These are phyloP conservation scores for Bursaphelenchus okinawaensis DNA, from an alignment of 2,888 invertebrate genomes.

Conservation along the genomic window DNA sequence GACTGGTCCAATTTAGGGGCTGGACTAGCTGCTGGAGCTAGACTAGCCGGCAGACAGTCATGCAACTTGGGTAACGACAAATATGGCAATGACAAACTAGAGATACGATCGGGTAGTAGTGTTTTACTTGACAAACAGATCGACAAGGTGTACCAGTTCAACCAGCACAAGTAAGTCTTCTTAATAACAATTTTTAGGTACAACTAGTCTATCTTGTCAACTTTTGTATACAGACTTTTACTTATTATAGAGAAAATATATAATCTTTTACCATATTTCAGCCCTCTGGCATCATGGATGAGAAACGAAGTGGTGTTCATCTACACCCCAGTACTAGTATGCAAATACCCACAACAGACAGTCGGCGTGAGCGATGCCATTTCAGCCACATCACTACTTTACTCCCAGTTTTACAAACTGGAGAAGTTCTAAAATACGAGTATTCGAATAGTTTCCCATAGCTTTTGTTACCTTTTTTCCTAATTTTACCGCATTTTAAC, in stretches of 20 bases:
- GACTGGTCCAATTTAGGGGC: conserved; percentile 60
- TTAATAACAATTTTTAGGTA: conserved; percentile 1
- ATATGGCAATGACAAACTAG: conserved; percentile 54
- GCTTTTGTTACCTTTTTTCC: too few relatives aligned
- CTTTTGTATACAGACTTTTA: too few relatives aligned
- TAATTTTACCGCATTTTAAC: too few relatives aligned
- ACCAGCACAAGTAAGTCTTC: conserved; percentile 47
- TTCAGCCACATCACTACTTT: conserved; percentile 60
- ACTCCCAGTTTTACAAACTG: conserved; percentile 57
- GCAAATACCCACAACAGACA: conserved; percentile 60
- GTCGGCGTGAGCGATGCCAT: conserved; percentile 62
- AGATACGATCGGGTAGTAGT: conserved; percentile 58
- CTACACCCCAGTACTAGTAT: conserved; percentile 61
- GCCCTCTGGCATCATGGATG: conserved; percentile 59
- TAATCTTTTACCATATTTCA: conserved; percentile 28
- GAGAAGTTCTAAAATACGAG: conserved; percentile 17
- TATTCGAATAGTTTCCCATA: neutral
- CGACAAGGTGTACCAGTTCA: conserved; percentile 51
- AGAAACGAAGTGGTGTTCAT: conserved; percentile 59
- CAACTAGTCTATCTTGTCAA: neutral
- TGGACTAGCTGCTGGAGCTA: conserved; percentile 61
- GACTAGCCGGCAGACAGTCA: conserved; percentile 60
- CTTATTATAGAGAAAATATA: conserved; percentile 1
- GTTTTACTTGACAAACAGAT: conserved; percentile 56
- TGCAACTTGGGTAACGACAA: conserved; percentile 53